Base-by-base conservation (phyloP, 2,888 invertebrate genomes). In the Drosophila gaucha region DNA sequence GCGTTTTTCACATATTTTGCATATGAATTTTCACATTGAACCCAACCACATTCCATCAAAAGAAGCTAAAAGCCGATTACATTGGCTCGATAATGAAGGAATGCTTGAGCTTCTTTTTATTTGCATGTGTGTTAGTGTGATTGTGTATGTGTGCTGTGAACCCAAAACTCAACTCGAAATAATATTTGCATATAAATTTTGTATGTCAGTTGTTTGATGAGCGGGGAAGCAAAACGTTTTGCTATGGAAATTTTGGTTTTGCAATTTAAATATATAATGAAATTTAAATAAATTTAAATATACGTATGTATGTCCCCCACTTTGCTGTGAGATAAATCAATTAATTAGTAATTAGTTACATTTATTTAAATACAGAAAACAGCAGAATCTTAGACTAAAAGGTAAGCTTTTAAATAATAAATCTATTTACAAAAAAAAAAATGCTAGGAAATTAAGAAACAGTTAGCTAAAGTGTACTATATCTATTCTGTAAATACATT, bases 121-220 rank as follows among this genome's bases (percentile, higher is more conserved):
- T 39, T 4, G n/a, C n/a, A n/a, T 16, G 12, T 12, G 28, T 28
- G n/a, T 20, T n/a, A n/a, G n/a, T n/a, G n/a, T n/a, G n/a, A n/a
- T n/a, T n/a, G 24, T 41, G 14, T 18, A 52, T 28, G 26, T 10
- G 56, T 0, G 33, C 33, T 16, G 20, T 26, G 43, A 22, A 28
- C 26, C 41, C 14, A 6, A 57, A 36, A 43, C 20, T 31, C 46
- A 47, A 41, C 39, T 35, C 8, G 8, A 22, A 12, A 46, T 31
- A 46, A 39, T 38, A 58, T 60, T 59, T 62, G 62, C 62, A 35
- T 49, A 35, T 16, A 28, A 47, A 47, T 47, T 4, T 16, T 31
- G 43, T 22, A 6, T 24, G 8, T 10, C 26, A 36, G 30, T 18
- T 31, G 44, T 18, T 9, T 31, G 60, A 22, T 28, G 28, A 46